A percentile compares a stretch with the other conserved stretches of the same genome.
phyloP scores from a whole-genome alignment of 2,888 invertebrate genomes.

The Crepidodera aurea region DNA sequence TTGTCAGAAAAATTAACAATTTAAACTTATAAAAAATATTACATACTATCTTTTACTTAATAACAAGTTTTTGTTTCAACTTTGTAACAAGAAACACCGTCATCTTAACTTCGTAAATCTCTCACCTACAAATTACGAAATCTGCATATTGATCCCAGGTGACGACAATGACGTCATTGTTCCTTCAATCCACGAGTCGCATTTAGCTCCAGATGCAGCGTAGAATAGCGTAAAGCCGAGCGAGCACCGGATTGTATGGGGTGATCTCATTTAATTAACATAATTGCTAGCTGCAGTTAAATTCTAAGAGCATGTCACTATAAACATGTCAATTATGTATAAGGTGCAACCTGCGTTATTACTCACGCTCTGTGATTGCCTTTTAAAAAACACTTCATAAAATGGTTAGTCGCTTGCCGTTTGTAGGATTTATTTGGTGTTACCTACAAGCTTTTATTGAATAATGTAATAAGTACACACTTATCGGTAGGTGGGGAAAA shows the following conservation, averaged over 20 bases:
- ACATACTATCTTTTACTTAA: no score
- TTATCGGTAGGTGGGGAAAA: no score
- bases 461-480: no score
- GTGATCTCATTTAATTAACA: conserved; percentile 15
- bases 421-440: no score
- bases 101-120: not conserved
- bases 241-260: not conserved
- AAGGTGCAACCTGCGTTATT: not conserved
- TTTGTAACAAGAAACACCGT: no score
- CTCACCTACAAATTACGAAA: not conserved
- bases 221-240: not conserved
- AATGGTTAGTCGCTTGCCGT: no score
- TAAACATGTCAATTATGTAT: conserved; percentile 8
- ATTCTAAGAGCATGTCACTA: conserved; percentile 7
- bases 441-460: no score
- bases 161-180: conserved; percentile 8
- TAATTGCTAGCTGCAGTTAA: conserved; percentile 10
- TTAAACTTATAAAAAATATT: no score
- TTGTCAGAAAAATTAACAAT: no score
- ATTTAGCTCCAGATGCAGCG: conserved; percentile 3
- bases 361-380: not conserved
- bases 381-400: no score
- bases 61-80: no score
- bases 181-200: conserved; percentile 1
- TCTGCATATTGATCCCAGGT: conserved; percentile 12